Conservation (phyloP, 2,888 invertebrate species). For the Pseudococcus viburni region DNA sequence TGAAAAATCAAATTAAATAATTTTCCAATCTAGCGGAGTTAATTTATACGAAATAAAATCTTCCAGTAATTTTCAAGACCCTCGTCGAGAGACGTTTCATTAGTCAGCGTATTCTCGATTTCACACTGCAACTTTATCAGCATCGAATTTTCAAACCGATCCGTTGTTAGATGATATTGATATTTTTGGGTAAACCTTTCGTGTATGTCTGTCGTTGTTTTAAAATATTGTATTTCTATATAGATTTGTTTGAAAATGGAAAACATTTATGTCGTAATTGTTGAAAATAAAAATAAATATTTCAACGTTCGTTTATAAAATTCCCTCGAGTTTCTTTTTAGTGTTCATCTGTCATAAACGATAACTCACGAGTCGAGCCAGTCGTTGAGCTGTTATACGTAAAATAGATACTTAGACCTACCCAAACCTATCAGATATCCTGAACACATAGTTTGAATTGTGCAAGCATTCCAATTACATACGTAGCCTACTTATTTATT, state of each 20-base stretch:
- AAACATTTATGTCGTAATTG: slow-evolving; percentile 43
- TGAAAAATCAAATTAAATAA: slow-evolving; percentile 35
- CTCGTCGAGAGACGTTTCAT: not conserved
- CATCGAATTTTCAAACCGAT: slow-evolving; percentile 37
- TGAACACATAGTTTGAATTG: too few relatives aligned
- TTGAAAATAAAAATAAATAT: slow-evolving; percentile 50
- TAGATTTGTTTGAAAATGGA: slow-evolving; percentile 21
- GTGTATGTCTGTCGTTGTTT: not conserved
- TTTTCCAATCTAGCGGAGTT: not conserved
- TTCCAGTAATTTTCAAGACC: not conserved
- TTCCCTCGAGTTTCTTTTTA: not conserved
- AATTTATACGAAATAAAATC: slow-evolving; percentile 8
- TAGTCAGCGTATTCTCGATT: not conserved
- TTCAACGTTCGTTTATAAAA: slow-evolving; percentile 44
- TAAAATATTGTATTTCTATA: slow-evolving; percentile 29
- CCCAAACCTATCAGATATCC: too few relatives aligned
- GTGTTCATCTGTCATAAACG: not conserved
- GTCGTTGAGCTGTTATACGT: not conserved
- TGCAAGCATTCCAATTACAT: too few relatives aligned
- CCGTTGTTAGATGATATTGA: slow-evolving; percentile 32
- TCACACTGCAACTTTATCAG: slow-evolving; percentile 4
- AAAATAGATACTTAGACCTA: too few relatives aligned
- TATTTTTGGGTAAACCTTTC: slow-evolving; percentile 3
- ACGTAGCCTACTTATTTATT: too few relatives aligned
- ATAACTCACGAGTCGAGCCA: too few relatives aligned